Evolutionary conservation across 1,140 invertebrate genomes (phyloP).

Genomic region (Homarus americanus): DNA sequence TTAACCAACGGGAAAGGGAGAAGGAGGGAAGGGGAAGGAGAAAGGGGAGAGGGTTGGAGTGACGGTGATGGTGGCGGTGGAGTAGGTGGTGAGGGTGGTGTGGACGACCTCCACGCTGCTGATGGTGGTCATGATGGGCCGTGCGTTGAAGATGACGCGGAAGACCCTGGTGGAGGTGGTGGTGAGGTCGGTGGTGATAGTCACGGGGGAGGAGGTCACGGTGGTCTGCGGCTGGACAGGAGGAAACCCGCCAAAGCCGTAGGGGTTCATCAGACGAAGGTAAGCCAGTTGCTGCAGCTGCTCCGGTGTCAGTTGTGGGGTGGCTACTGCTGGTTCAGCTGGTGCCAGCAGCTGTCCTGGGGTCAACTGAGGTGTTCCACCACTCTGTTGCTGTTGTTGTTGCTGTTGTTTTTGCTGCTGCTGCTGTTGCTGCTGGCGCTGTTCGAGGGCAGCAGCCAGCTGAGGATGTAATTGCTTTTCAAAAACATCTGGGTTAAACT

Average conservation of each 20-base stretch:
- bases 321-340: slow-evolving; percentile 65
- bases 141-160: slow-evolving; percentile 92
- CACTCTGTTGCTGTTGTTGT: slow-evolving; percentile 77
- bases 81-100: slow-evolving; percentile 88
- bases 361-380: slow-evolving; percentile 74
- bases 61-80: slow-evolving; percentile 87
- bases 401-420: slow-evolving; percentile 79
- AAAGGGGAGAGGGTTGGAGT: slow-evolving; percentile 82
- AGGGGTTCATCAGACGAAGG: slow-evolving; percentile 85
- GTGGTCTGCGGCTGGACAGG: slow-evolving; percentile 81
- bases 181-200: slow-evolving; percentile 88
- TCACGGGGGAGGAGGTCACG: slow-evolving; percentile 88
- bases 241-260: slow-evolving; percentile 79
- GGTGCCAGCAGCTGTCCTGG: slow-evolving; percentile 72
- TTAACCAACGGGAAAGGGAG: slow-evolving; percentile 68
- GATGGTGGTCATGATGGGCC: slow-evolving; percentile 91
- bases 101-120: slow-evolving; percentile 91
- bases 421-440: slow-evolving; percentile 59
- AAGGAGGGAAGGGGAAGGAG: slow-evolving; percentile 66
- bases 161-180: slow-evolving; percentile 89
- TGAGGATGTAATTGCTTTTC: slow-evolving; percentile 68
- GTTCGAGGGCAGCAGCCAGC: slow-evolving; percentile 66
- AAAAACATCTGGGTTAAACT: slow-evolving; percentile 68
- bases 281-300: slow-evolving; percentile 87
- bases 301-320: slow-evolving; percentile 80